Evolutionary conservation across 2,797 vertebrate species (phyloP).

Genomic region (Hydrolagus colliei): DNA sequence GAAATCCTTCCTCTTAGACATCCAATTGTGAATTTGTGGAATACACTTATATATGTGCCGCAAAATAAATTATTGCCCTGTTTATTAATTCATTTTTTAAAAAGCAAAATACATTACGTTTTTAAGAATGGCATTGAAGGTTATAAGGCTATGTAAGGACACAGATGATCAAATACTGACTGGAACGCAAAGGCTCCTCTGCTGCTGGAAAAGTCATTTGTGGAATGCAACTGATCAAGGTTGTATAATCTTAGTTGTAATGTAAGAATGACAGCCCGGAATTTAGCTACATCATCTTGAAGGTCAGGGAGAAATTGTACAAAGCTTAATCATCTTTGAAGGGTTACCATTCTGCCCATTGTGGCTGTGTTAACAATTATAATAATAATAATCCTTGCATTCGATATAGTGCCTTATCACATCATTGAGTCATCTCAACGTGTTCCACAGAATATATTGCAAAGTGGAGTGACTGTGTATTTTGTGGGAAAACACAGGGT

Average conservation of each 20-base stretch:
- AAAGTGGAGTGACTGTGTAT: no score
- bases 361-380: no score
- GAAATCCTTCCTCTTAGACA: neutral
- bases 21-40: no score
- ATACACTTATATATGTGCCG: no score
- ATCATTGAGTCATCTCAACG: no score
- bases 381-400: no score
- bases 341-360: no score
- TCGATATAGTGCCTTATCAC: no score
- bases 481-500: no score
- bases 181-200: neutral
- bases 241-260: conserved; percentile 19
- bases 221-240: conserved; percentile 9
- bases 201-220: neutral
- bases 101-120: neutral
- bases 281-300: neutral
- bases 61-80: no score
- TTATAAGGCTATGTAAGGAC: neutral
- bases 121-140: neutral
- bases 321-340: no score
- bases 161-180: conserved; percentile 20
- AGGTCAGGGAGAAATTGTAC: neutral
- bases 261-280: neutral
- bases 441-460: no score
- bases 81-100: neutral